Percentiles rank a stretch among this genome's conserved stretches.
Evolutionary conservation across 2,797 vertebrate species (phyloP).

Genomic region (Falco columbarius): DNA sequence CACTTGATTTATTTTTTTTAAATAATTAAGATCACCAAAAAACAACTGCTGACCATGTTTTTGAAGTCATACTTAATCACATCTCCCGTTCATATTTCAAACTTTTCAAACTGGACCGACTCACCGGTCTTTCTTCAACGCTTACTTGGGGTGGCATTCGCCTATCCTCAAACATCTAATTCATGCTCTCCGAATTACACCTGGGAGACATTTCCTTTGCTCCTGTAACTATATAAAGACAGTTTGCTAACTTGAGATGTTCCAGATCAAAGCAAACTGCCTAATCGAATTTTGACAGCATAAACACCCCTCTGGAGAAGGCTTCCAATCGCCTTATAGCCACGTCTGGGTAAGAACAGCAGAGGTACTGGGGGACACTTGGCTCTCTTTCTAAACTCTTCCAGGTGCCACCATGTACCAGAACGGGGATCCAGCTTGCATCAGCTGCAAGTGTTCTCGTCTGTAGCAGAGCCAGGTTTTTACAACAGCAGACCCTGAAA

Average conservation of each 20-base stretch:
- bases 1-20: fast-evolving
- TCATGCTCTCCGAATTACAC: fast-evolving
- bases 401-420: background rate
- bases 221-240: fast-evolving
- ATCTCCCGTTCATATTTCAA: fast-evolving
- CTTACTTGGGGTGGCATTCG: fast-evolving
- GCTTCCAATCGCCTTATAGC: fast-evolving
- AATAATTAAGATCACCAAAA: background rate
- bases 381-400: background rate
- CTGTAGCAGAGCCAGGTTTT: background rate
- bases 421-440: background rate
- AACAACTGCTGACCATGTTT: fast-evolving
- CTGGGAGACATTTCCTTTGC: background rate
- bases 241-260: no score
- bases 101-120: fast-evolving
- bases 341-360: fast-evolving
- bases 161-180: fast-evolving
- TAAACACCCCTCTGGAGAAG: background rate
- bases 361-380: fast-evolving
- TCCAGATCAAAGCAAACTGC: background rate
- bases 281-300: background rate
- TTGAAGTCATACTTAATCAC: fast-evolving
- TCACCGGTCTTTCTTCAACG: background rate
- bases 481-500: background rate
- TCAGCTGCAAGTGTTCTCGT: fast-evolving